A percentile compares a stretch with the other conserved stretches of the same genome.
phyloP scores from a whole-genome alignment of 2,113 vertebrate species.

The Trichechus manatus region DNA sequence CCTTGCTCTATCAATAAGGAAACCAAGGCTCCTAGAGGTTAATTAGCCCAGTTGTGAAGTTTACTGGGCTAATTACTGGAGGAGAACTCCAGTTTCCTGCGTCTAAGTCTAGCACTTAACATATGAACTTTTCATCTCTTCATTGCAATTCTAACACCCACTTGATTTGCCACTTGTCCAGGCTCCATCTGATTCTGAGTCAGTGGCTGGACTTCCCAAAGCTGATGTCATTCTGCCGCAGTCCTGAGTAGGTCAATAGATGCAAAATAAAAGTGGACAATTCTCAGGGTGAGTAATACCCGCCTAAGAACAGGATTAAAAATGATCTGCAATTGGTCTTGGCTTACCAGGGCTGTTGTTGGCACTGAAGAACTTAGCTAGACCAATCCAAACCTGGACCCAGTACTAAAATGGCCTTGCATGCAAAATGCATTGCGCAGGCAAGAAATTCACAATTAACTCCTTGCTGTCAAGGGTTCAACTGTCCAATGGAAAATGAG shows the following conservation, averaged over 20 bases:
- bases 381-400: not conserved
- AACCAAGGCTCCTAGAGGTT: not conserved
- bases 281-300: not conserved
- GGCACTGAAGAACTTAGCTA: not conserved
- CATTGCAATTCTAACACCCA: not conserved
- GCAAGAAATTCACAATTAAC: not conserved
- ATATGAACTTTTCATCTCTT: not conserved
- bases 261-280: not conserved
- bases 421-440: not conserved
- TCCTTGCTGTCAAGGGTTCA: not conserved
- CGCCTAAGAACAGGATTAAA: not conserved
- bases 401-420: not conserved
- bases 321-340: not conserved
- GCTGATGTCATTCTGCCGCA: not conserved
- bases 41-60: no score
- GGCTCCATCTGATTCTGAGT: not conserved
- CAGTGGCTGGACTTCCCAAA: not conserved
- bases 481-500: rapidly evolving
- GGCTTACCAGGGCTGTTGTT: not conserved
- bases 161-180: not conserved
- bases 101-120: no score
- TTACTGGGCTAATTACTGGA: not conserved
- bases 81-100: not conserved
- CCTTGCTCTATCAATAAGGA: not conserved
- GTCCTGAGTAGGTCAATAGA: rapidly evolving